Evolutionary conservation across 1,140 invertebrate genomes (phyloP), one percentile per base, ranked within the genome.

Genomic region (Odontomachus brunneus): DNA sequence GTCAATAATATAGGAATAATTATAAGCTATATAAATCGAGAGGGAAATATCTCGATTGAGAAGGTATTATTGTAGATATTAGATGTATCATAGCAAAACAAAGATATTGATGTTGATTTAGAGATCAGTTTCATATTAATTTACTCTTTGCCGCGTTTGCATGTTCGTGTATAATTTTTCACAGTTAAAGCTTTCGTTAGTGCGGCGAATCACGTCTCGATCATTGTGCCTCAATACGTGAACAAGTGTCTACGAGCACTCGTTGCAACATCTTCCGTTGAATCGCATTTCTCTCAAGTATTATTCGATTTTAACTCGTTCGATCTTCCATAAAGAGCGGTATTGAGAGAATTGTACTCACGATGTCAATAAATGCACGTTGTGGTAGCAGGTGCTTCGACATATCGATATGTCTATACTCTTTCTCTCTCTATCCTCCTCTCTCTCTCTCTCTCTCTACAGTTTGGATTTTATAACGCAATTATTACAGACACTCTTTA

Each of bases 381-480:
- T 75, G 57, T 57, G 24, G 38, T 57, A 78, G 51, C 51, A 78
- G 51, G 75, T 78, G 63, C 69, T 80, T 48, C 57, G 65, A 80
- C 75, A 78, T 78, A 69, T 78, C 65, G 75, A 80, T 80, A 71
- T 48, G 75, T 69, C 51, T 80, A 57, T 80, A n/a, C n/a, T n/a
- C n/a, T n/a, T n/a, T n/a, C n/a, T n/a, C n/a, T n/a, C n/a, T n/a
- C n/a, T n/a, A n/a, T n/a, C n/a, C n/a, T n/a, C n/a, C n/a, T n/a
- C n/a, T 69, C 17, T 26, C 33, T 78, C 22, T 69, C 55, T 67
- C 29, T 33, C 29, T 33, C 29, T 69, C 49, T 24, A 29, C 33
- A 78, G 33, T 55, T 44, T 17, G 51, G 22, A 78, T 69, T 69
- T 69, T 38, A 24, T 33, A 22, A 12, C n/a, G 26, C 38, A 17